A percentile compares a stretch with the other conserved stretches of the same genome.
Conservation (phyloP, 2,888 invertebrate genomes). For the Nemapogon koenigi region DNA sequence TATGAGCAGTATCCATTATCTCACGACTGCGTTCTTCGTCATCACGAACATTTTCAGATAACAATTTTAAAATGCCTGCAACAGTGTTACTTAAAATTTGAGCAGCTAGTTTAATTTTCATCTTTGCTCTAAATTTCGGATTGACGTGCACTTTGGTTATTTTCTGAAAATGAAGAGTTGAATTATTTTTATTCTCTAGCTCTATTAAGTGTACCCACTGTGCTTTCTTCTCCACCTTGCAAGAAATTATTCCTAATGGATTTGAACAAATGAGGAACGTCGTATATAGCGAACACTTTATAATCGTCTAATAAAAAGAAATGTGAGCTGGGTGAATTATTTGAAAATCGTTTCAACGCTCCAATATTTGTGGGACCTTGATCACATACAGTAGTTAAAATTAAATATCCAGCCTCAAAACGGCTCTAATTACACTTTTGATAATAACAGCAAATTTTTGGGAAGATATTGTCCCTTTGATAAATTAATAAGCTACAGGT, state of each 20-base stretch:
- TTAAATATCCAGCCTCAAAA: background rate
- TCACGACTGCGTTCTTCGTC: background rate
- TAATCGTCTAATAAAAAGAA: background rate
- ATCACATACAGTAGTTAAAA: constrained; percentile 3
- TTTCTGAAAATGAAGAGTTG: background rate
- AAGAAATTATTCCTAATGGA: background rate
- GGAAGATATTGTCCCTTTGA: background rate
- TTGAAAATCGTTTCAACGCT: background rate
- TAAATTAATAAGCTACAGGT: constrained; percentile 1
- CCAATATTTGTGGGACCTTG: constrained; percentile 1
- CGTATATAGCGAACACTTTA: background rate
- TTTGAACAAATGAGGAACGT: constrained; percentile 2
- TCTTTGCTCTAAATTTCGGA: background rate
- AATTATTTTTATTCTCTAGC: background rate
- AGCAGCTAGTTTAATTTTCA: background rate
- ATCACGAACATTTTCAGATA: too few species aligned
- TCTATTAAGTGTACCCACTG: background rate
- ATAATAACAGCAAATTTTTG: too few species aligned
- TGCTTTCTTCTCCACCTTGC: background rate
- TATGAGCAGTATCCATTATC: background rate
- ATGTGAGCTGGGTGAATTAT: background rate
- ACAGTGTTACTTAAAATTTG: background rate
- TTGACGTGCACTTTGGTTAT: background rate
- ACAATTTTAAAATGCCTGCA: too few species aligned
- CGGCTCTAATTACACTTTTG: background rate